These are phyloP conservation scores for Apodemia zela DNA, from an alignment of 2,888 invertebrate species.

Conservation along the genomic window DNA sequence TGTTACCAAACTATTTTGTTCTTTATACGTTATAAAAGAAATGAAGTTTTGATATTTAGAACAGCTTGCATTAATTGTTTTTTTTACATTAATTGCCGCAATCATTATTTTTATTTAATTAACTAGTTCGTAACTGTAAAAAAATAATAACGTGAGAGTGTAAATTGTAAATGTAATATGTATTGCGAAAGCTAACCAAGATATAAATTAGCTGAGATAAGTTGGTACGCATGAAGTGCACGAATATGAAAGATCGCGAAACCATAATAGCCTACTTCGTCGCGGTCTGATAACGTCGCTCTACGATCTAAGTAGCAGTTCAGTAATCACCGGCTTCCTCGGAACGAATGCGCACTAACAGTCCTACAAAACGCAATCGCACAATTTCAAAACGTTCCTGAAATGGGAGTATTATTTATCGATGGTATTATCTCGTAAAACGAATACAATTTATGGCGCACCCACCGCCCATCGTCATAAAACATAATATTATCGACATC, in stretches of 20 bases:
- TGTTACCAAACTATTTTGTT: neutral
- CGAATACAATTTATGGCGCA: conserved; percentile 71
- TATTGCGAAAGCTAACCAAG: conserved; percentile 12
- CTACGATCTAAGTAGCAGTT: conserved; percentile 45
- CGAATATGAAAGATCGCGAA: conserved; percentile 48
- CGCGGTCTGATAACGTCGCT: conserved; percentile 57
- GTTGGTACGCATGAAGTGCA: conserved; percentile 32
- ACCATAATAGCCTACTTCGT: conserved; percentile 55
- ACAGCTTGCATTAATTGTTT: neutral
- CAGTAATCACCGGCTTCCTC: conserved; percentile 54
- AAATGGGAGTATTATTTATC: conserved; percentile 67
- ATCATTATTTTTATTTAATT: conserved; percentile 10
- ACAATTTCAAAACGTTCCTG: conserved; percentile 43
- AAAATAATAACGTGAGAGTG: neutral
- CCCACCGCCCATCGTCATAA: conserved; percentile 59
- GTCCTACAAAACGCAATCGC: conserved; percentile 33
- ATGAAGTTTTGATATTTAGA: neutral
- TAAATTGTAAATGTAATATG: conserved; percentile 13
- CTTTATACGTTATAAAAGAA: neutral
- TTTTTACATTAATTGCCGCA: neutral
- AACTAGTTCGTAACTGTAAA: conserved; percentile 12
- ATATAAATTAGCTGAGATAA: conserved; percentile 40
- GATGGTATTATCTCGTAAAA: conserved; percentile 69
- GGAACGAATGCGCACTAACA: conserved; percentile 36
- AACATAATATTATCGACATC: conserved; percentile 77